Evolutionary conservation across 2,113 vertebrate species (phyloP).

Genomic region (Bothrops jararaca): DNA sequence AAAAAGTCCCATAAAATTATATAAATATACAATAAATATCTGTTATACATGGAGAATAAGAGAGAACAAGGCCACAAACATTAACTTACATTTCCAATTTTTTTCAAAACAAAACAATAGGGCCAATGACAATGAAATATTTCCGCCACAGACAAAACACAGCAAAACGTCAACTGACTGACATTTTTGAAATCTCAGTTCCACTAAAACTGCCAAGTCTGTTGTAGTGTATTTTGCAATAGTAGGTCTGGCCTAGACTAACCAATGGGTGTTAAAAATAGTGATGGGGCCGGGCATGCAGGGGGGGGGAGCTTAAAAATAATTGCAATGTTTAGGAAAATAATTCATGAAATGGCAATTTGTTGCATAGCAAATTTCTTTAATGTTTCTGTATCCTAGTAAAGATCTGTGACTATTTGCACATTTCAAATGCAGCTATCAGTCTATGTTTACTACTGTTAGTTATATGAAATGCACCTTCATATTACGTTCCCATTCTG

Average conservation of each 20-base stretch:
- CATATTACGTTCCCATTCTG: neutral
- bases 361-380: neutral
- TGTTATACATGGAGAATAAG: conserved; percentile 83
- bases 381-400: conserved; percentile 1
- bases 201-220: conserved; percentile 62
- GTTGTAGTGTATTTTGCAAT: conserved; percentile 16
- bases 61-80: conserved; percentile 83
- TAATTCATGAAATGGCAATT: neutral
- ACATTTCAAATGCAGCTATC: neutral
- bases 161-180: conserved; percentile 67
- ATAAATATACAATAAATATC: conserved; percentile 89
- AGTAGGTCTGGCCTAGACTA: conserved; percentile 26
- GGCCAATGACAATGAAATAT: conserved; percentile 76
- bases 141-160: conserved; percentile 78
- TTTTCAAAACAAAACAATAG: conserved; percentile 78
- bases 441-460: neutral
- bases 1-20: conserved; percentile 78
- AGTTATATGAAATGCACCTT: neutral
- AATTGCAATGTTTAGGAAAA: neutral
- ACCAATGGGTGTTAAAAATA: conserved; percentile 36
- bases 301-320: neutral
- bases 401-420: conserved; percentile 23
- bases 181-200: conserved; percentile 46
- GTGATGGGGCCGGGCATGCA: neutral
- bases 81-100: conserved; percentile 80